These are phyloP conservation scores for Magallana angulata DNA, from an alignment of 1,140 invertebrate genomes.

Conservation along the genomic window DNA sequence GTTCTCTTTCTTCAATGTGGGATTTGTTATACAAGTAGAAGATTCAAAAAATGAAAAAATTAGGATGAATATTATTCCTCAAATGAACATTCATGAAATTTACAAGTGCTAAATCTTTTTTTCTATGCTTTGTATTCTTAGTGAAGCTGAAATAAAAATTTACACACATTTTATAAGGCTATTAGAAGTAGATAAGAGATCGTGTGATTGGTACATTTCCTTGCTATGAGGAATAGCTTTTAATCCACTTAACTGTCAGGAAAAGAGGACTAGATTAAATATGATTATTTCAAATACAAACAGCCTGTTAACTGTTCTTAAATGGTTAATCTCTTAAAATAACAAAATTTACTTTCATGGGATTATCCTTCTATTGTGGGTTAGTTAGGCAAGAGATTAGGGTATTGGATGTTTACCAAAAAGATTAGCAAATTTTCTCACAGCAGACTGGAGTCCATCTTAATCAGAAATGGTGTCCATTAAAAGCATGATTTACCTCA, in stretches of 20 bases:
- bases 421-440: constrained; percentile 31
- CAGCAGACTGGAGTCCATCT: not conserved
- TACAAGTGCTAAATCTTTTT: too few species aligned
- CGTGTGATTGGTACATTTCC: too few species aligned
- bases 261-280: constrained; percentile 14
- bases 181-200: too few species aligned
- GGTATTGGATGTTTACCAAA: constrained; percentile 30
- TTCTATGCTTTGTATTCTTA: too few species aligned
- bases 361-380: constrained; percentile 16
- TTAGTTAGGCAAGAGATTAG: constrained; percentile 33
- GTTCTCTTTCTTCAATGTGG: too few species aligned
- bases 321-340: constrained; percentile 31
- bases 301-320: constrained; percentile 26
- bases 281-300: constrained; percentile 34
- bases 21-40: too few species aligned
- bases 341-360: constrained; percentile 2
- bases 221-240: not conserved
- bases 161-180: too few species aligned
- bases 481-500: not conserved
- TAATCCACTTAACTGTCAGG: constrained; percentile 8
- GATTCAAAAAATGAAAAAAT: too few species aligned
- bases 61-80: too few species aligned
- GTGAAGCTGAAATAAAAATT: too few species aligned
- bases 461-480: not conserved
- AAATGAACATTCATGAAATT: too few species aligned